Conservation (phyloP, 1,140 invertebrate genomes). For the Lamellibrachia luymesi region DNA sequence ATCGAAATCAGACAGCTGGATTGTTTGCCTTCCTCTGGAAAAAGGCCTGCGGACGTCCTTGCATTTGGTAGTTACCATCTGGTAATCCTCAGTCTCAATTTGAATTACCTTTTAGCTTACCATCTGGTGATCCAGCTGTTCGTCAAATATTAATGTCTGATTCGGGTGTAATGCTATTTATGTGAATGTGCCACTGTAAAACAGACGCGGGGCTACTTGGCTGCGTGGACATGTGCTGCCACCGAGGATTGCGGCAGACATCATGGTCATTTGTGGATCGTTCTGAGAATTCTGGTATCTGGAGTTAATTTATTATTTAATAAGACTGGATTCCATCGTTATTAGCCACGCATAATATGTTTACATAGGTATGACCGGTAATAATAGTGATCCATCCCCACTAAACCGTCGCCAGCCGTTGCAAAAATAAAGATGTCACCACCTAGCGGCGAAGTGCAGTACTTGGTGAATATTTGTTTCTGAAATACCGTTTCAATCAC, state of each 20-base stretch:
- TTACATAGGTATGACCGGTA: not conserved
- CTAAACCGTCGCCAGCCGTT: not conserved
- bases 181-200: not conserved
- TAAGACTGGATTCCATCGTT: not conserved
- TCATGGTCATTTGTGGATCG: too few relatives aligned
- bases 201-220: not conserved
- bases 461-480: too few relatives aligned
- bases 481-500: too few relatives aligned
- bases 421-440: not conserved
- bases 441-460: too few relatives aligned
- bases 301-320: not conserved
- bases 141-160: not conserved
- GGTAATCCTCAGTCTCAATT: not conserved
- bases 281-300: not conserved
- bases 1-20: too few relatives aligned
- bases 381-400: not conserved
- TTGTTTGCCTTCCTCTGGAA: not conserved
- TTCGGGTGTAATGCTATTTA: not conserved
- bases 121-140: not conserved
- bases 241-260: not conserved
- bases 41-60: not conserved
- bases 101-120: not conserved
- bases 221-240: not conserved
- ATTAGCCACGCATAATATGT: not conserved
- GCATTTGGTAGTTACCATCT: not conserved